Evolutionary conservation across 2,797 vertebrate genomes (phyloP), one percentile per base, ranked within the genome.

Genomic region (Arctocebus calabarensis): DNA sequence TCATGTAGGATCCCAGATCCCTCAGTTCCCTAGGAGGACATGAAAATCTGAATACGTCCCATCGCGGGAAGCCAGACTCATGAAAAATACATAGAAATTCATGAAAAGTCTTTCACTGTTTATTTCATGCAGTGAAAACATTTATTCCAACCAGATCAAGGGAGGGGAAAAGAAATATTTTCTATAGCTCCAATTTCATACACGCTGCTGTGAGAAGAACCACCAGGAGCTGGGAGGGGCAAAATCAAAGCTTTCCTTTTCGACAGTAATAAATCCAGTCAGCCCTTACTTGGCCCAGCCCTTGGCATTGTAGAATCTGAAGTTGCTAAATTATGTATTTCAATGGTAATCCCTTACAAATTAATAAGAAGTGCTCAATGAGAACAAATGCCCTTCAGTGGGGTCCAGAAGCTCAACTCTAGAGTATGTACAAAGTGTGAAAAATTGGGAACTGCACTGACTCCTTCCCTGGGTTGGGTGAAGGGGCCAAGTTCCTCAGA

Each of bases 241-340:
- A 4, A 77, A 96, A 92, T 92, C 92, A 95, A 96, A 95, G 75
- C 94, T 94, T 95, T 96, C 95, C 96, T 97, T 97, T 97, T 94
- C 94, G 95, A 79, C 92, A 90, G 94, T 77, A 93, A 95, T 96
- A 96, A 97, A 95, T 94, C 84, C 89, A 66, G 77, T 96, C 94
- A 86, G 84, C 78, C 77, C 48, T 84, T 94, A 48, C 81, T 89
- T 94, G 73, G 83, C 81, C 59, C 52, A 77, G 95, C 83, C 62
- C 71, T 95, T 92, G 84, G 95, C 93, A 82, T 20, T 95, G 93
- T 96, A 96, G 95, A 97, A 88, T 48, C 75, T 77, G 57, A 96
- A 91, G 91, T 91, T 96, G 89, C 88, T 96, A 84, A 95, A 90
- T 97, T 89, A 94, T 95, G 81, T 82, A 94, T 97, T 95, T 91